Conservation (phyloP, 92 coral and sea anemone species). For the Montipora capitata region DNA sequence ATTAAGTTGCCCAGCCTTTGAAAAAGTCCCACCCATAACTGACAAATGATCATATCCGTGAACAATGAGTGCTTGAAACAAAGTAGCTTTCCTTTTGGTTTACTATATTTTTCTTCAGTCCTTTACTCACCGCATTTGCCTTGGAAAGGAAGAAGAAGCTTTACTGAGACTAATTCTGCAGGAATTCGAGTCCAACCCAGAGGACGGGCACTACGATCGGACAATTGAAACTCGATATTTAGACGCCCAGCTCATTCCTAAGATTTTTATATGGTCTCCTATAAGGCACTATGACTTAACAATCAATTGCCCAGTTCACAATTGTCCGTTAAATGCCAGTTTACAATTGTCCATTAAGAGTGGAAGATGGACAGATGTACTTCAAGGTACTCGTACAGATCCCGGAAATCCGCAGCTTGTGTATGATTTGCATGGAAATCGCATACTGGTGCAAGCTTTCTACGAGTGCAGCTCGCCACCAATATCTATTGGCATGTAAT, state of each 20-base stretch:
- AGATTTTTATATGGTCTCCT: slow-evolving; percentile 87
- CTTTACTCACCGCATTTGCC: no score
- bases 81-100: slow-evolving; percentile 2
- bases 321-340: slow-evolving; percentile 84
- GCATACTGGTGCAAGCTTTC: slow-evolving; percentile 75
- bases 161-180: no score
- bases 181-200: slow-evolving; percentile 74
- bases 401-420: slow-evolving; percentile 82
- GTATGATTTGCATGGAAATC: slow-evolving; percentile 84
- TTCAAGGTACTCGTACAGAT: slow-evolving; percentile 59
- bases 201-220: slow-evolving; percentile 73
- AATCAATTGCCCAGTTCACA: no score
- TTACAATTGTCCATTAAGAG: slow-evolving; percentile 73
- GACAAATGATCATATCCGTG: neutral
- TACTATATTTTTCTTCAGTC: slow-evolving; percentile 8
- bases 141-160: no score
- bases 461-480: slow-evolving; percentile 73
- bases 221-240: slow-evolving; percentile 61
- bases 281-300: slow-evolving; percentile 71
- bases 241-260: slow-evolving; percentile 66
- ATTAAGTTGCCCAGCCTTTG: neutral
- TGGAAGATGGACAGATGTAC: slow-evolving; percentile 77
- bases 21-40: neutral
- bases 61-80: neutral
- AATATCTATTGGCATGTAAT: slow-evolving; percentile 81